Conservation (phyloP, 2,797 vertebrate genomes). For the Micrastur ruficollis region DNA sequence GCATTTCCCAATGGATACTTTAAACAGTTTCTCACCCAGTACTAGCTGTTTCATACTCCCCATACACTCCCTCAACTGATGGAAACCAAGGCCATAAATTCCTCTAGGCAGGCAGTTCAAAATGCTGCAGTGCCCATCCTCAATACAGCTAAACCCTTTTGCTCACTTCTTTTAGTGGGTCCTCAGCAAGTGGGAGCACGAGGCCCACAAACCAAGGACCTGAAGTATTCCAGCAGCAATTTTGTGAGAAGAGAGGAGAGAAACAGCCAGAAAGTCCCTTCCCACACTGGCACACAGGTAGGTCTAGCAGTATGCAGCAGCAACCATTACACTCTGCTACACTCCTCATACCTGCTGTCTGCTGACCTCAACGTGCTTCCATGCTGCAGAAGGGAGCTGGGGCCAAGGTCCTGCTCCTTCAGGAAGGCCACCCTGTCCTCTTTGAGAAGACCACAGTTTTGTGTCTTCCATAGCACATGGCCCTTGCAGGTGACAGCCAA, state of each 20-base stretch:
- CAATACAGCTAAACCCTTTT: background rate
- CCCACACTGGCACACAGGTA: accelerated
- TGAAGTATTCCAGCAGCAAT: background rate
- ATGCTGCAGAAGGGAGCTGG: background rate
- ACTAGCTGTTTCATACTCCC: background rate
- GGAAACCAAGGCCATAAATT: background rate
- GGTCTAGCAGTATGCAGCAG: background rate
- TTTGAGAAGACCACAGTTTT: background rate
- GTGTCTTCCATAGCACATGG: background rate
- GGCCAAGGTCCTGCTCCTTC: background rate
- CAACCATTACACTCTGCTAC: background rate
- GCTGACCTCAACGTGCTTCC: background rate
- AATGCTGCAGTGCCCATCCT: accelerated
- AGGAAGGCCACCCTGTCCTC: background rate
- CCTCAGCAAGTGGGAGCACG: background rate
- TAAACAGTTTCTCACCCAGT: background rate
- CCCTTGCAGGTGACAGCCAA: background rate
- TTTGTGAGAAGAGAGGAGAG: background rate
- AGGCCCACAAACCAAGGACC: background rate
- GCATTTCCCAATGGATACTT: background rate
- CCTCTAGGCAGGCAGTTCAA: background rate
- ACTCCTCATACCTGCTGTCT: background rate
- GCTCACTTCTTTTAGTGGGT: background rate
- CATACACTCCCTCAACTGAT: background rate
- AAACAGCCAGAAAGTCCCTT: background rate